Conservation (phyloP, 1,140 invertebrate species). For the Luehdorfia chinensis region DNA sequence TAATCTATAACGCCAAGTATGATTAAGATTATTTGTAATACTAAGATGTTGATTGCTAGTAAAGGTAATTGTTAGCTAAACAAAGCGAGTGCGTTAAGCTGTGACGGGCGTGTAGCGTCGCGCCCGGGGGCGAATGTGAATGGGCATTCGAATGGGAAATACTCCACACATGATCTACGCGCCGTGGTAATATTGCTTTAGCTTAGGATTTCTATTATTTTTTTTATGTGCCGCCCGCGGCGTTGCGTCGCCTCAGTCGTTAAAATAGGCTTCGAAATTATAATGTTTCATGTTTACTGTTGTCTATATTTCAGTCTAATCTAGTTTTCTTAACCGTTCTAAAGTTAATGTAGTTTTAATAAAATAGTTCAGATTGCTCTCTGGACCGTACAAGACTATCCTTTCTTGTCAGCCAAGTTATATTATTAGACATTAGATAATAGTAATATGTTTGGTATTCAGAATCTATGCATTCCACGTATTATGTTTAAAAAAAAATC, state of each 20-base stretch:
- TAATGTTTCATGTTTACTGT: no score
- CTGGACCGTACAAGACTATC: no score
- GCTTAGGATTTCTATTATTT: slow-evolving; percentile 19
- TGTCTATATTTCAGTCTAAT: no score
- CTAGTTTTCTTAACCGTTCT: no score
- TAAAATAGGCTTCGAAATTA: no score
- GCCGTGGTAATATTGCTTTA: slow-evolving; percentile 19
- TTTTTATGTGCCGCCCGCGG: not conserved
- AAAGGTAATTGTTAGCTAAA: slow-evolving; percentile 70
- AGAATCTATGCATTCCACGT: no score
- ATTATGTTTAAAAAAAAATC: no score
- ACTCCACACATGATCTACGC: slow-evolving; percentile 31
- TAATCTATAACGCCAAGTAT: slow-evolving; percentile 12
- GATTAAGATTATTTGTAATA: slow-evolving; percentile 44
- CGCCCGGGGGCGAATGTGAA: slow-evolving; percentile 43
- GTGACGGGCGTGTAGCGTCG: slow-evolving; percentile 42
- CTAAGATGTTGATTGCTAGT: slow-evolving; percentile 52
- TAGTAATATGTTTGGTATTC: no score
- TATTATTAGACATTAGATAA: no score
- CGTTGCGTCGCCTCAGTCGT: not conserved
- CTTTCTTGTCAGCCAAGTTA: no score
- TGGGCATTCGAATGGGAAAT: slow-evolving; percentile 56
- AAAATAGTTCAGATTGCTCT: no score
- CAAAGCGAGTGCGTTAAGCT: slow-evolving; percentile 56
- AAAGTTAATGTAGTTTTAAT: no score